Base-by-base conservation (phyloP, 2,888 invertebrate genomes). In the Platycnemis pennipes region DNA sequence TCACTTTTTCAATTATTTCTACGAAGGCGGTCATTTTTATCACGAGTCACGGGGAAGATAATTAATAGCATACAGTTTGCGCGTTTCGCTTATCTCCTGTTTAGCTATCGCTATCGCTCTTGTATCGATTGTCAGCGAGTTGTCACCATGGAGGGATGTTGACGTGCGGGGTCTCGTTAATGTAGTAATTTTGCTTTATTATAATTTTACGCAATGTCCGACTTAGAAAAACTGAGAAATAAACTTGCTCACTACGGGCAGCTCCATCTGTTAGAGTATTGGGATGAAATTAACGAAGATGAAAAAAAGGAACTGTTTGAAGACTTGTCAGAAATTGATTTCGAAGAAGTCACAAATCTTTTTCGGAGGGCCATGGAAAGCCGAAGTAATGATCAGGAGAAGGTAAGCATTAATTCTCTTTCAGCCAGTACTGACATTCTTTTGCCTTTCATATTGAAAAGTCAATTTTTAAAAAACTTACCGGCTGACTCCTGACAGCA, bases 231-330 rank as follows among this genome's bases (percentile, higher is more conserved):
- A 95, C 96, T 98, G 95, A 96, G 96, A 95, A 96, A 96, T 95
- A 96, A 97, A 88, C 96, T 98, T 95, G 96, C 96, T 94, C 96
- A 97, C 95, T 97, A 98, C 96, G 97, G 98, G 94, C 99, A 99
- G 97, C 98, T 98, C 95, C 99, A 99, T 96, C 97, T 99, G 95
- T 96, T 99, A 53, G 97, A 97, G 95, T 99, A 98, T 96, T 99
- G 98, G 98, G 97, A 98, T 95, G 97, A 98, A 95, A 96, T 99
- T 44, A 97, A 96, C 45, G 97, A 97, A 85, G 97, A 97, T 94
- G 97, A 99, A 96, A 97, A 97, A 95, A 96, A 97, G 94, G 96
- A 97, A 88, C 96, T 98, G 94, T 96, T 97, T 85, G 96, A 97
- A 94, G 98, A 98, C 96, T 97, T 99, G 94, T 96, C 97, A 88